Evolutionary conservation across 2,113 vertebrate species (phyloP).

Genomic region (Ascaphus truei): DNA sequence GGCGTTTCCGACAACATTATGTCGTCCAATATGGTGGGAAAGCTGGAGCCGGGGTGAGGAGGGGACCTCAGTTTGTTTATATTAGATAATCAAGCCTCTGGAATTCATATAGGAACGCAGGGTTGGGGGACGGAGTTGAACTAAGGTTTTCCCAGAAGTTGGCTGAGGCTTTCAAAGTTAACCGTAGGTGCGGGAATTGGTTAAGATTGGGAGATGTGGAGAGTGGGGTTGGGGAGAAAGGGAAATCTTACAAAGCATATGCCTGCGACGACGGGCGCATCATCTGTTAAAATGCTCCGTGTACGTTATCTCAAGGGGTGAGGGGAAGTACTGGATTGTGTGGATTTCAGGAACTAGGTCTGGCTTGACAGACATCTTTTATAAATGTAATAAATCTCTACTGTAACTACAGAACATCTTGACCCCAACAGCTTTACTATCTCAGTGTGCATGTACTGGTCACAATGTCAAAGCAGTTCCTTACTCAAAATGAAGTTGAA

Average conservation of each 20-base stretch:
- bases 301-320: neutral
- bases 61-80: neutral
- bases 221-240: neutral
- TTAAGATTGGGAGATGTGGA: neutral
- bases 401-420: too few relatives aligned
- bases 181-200: neutral
- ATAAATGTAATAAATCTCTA: too few relatives aligned
- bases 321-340: conserved; percentile 12
- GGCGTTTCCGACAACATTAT: neutral
- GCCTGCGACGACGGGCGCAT: neutral
- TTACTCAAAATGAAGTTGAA: too few relatives aligned
- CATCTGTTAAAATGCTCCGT: neutral
- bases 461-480: too few relatives aligned
- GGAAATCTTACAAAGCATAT: neutral
- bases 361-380: too few relatives aligned
- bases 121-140: neutral
- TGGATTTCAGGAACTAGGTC: neutral
- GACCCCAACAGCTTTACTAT: too few relatives aligned
- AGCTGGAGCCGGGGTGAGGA: conserved; percentile 8
- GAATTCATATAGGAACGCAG: neutral
- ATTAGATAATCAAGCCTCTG: neutral
- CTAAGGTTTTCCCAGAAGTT: neutral
- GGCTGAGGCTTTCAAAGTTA: neutral
- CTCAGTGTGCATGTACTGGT: too few relatives aligned
- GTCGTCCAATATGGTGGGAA: conserved; percentile 9